phyloP scores from a whole-genome alignment of 2,797 vertebrate species.

The Chelonia mydas region DNA sequence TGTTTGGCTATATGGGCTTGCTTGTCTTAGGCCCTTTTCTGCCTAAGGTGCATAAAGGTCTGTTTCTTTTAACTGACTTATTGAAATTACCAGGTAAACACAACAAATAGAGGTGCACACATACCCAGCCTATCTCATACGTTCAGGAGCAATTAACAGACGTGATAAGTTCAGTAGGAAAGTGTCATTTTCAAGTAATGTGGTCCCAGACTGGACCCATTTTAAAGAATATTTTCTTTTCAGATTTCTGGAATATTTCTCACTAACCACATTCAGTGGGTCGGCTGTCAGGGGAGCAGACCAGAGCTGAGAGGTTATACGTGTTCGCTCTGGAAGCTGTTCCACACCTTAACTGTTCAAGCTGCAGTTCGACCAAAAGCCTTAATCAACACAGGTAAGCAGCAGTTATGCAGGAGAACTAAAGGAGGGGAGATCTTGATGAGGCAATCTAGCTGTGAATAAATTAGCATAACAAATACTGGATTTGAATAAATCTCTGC shows the following conservation, averaged over 20 bases:
- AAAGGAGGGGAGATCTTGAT: accelerated
- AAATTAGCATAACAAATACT: background rate
- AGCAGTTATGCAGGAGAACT: accelerated
- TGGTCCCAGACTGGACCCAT: accelerated
- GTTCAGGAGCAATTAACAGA: background rate
- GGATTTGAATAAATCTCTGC: background rate
- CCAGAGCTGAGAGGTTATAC: slow-evolving; percentile 90
- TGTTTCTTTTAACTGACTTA: background rate
- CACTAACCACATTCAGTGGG: slow-evolving; percentile 86
- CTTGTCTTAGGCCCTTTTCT: background rate
- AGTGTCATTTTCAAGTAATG: background rate
- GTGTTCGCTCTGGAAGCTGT: slow-evolving; percentile 94
- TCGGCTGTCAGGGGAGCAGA: slow-evolving; percentile 93
- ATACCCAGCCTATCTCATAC: background rate
- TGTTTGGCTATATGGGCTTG: background rate
- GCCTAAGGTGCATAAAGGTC: background rate
- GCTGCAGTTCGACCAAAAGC: slow-evolving; percentile 83
- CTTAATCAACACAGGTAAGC: slow-evolving; percentile 87
- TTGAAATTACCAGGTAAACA: background rate
- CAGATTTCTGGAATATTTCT: slow-evolving; percentile 96
- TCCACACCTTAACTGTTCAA: slow-evolving; percentile 90
- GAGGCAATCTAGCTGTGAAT: background rate
- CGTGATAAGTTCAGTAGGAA: background rate
- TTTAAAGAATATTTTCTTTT: background rate
- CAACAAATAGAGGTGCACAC: background rate